These are phyloP conservation scores for Macrotis lagotis DNA, from an alignment of 2,113 vertebrate genomes.

Conservation along the genomic window DNA sequence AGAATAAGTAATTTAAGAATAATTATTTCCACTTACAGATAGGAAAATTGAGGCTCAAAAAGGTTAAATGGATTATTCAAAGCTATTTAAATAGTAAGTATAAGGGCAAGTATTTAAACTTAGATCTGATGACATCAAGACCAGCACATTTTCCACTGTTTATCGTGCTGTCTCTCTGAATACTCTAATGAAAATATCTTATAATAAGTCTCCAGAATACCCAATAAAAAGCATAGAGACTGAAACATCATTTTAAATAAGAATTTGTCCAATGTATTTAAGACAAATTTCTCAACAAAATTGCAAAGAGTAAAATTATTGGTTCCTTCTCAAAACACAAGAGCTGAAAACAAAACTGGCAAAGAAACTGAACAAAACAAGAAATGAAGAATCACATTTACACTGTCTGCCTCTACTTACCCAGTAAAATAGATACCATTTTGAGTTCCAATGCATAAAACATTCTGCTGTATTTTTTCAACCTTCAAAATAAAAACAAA, in stretches of 20 bases:
- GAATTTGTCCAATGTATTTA: neutral
- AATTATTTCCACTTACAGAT: neutral
- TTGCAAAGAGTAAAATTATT: neutral
- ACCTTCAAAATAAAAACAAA: constrained; percentile 35
- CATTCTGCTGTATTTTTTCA: constrained; percentile 52
- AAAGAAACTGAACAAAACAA: neutral
- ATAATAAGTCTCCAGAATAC: neutral
- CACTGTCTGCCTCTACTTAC: constrained; percentile 70
- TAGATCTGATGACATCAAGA: neutral
- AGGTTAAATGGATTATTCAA: neutral
- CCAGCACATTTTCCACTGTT: neutral
- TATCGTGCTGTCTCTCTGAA: neutral
- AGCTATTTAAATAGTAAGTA: neutral
- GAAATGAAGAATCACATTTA: neutral
- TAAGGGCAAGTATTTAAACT: neutral
- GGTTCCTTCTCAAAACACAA: constrained; percentile 44
- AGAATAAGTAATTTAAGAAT: neutral
- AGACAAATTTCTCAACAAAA: constrained; percentile 33
- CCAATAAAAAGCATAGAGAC: neutral
- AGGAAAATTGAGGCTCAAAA: neutral
- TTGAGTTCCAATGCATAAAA: constrained; percentile 63
- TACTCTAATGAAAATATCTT: neutral
- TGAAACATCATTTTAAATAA: constrained; percentile 36
- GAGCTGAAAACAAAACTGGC: constrained; percentile 25
- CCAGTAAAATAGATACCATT: constrained; percentile 65